Base-by-base conservation (phyloP, 2,797 vertebrate genomes). In the Arrhamphus sclerolepis region DNA sequence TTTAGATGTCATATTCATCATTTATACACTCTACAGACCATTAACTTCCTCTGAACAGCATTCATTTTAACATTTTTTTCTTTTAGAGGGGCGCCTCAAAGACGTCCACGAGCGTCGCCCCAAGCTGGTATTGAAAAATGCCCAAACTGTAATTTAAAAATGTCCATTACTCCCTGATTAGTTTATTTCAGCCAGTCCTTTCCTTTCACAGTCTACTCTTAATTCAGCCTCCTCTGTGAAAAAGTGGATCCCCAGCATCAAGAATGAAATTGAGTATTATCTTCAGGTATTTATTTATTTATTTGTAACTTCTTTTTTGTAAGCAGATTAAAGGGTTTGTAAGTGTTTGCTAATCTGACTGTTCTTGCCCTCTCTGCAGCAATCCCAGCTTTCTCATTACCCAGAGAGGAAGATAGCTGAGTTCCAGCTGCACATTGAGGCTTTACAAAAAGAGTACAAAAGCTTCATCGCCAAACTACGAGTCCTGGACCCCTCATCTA, bases 181-280 rank as follows among this genome's bases (percentile, higher is more conserved):
- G 13, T 19, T 41, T 26, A 29, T 64, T 20, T 52, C 11, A 56
- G 8, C 6, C 2, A n/a, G 13, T 2, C 5, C 0, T 28, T 69
- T 41, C 65, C 42, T 19, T 66, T 61, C 65, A 20, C 77, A 94
- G 93, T 90, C 88, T 1, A 80, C 90, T 14, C 86, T 94, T 0
- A 91, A 92, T 64, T 91, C 92, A 14, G 75, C 85, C 3, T 64
- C 89, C 19, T 88, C 86, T 19, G 88, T 94, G 54, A 93, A 89
- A 61, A 94, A 92, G 63, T 95, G 93, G 93, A 92, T 94, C 22
- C 92, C 92, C 39, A 91, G 89, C 84, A 94, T 95, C 79, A 94
- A 92, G 78, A 91, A 74, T 26, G 93, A 95, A 59, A 93, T 95
- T 0, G 92, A 94, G 61, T 94, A 93, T 74, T 94, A 89, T 55